A percentile compares a stretch with the other conserved stretches of the same genome.
Conservation (phyloP, 2,888 invertebrate genomes). For the Tipula lateralis region DNA sequence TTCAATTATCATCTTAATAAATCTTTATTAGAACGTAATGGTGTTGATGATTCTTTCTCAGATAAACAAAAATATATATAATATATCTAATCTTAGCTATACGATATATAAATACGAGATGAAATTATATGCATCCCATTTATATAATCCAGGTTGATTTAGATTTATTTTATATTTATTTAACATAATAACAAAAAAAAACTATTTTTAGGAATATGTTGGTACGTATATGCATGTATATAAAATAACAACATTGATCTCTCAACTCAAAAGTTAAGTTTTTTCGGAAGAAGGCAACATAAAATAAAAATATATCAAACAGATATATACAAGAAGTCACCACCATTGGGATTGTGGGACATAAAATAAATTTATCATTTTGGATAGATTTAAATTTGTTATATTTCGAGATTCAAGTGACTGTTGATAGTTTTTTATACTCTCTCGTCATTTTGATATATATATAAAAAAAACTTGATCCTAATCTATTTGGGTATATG, state of each 20-base stretch:
- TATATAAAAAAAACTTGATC: neutral
- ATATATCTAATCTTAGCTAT: neutral
- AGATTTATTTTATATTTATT: slow-evolving; percentile 2
- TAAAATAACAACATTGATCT: neutral
- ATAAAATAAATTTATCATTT: slow-evolving; percentile 11
- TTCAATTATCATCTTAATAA: slow-evolving; percentile 19
- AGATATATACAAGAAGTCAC: neutral
- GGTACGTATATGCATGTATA: neutral
- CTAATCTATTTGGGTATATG: neutral
- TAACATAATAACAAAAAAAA: neutral
- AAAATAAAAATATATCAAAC: neutral
- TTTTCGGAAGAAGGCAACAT: neutral
- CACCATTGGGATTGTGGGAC: slow-evolving; percentile 19
- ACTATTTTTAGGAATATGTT: neutral
- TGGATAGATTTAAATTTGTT: slow-evolving; percentile 24
- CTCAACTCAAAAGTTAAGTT: neutral
- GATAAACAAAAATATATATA: neutral
- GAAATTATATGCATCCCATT: slow-evolving; percentile 1
- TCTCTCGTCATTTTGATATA: neutral
- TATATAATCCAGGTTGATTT: slow-evolving; percentile 15
- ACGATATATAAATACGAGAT: neutral
- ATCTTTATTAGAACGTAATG: slow-evolving; percentile 19
- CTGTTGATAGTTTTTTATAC: neutral
- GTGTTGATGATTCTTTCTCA: neutral
- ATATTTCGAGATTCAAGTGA: slow-evolving; percentile 11